phyloP scores from a whole-genome alignment of 2,888 invertebrate genomes.

The Diadegma fenestrale region DNA sequence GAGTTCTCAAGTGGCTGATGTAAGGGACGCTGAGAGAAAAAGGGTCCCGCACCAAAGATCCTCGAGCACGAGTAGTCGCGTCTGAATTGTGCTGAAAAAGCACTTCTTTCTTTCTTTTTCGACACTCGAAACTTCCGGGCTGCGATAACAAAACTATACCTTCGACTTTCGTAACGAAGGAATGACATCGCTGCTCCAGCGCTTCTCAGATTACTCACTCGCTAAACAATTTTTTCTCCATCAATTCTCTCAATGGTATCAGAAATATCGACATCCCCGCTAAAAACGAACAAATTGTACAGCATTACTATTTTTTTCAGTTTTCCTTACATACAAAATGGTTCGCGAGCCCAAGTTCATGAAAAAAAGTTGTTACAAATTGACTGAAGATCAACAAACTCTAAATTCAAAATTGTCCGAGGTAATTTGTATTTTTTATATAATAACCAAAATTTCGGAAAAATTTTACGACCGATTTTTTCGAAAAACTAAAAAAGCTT shows the following conservation, averaged over 20 bases:
- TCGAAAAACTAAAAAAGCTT: no score
- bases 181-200: background rate
- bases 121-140: background rate
- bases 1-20: conserved; percentile 31
- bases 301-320: no score
- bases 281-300: background rate
- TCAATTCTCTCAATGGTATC: background rate
- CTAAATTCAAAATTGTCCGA: no score
- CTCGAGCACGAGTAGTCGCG: conserved; percentile 11
- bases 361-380: no score
- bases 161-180: background rate
- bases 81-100: conserved; percentile 15
- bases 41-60: conserved; percentile 25
- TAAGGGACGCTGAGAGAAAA: conserved; percentile 12
- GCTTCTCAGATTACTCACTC: background rate
- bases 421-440: no score
- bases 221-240: background rate
- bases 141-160: conserved; percentile 8
- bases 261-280: background rate
- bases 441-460: no score
- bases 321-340: no score
- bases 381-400: no score
- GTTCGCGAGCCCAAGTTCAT: no score
- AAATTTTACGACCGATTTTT: no score
- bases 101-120: conserved; percentile 15